phyloP scores from a whole-genome alignment of 2,113 vertebrate species.

The Perca flavescens region DNA sequence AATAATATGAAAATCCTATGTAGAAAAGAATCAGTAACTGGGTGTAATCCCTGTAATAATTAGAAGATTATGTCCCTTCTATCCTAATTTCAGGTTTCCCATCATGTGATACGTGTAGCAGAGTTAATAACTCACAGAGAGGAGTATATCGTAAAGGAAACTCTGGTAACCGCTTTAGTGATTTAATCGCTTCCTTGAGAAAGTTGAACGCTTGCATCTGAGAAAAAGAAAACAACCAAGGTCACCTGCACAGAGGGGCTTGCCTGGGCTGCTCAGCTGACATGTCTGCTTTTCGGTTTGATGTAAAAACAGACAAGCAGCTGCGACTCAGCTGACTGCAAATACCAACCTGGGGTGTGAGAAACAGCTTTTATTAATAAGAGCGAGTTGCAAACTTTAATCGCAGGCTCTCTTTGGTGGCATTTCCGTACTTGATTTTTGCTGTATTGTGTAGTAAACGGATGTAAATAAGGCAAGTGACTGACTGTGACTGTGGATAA shows the following conservation, averaged over 20 bases:
- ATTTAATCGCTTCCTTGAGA: slow-evolving; percentile 13
- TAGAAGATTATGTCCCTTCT: neutral
- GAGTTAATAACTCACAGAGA: neutral
- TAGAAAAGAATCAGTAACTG: neutral
- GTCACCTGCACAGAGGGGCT: neutral
- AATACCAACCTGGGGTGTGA: slow-evolving; percentile 69
- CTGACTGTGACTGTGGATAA: neutral
- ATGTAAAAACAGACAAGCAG: slow-evolving; percentile 57
- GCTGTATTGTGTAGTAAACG: neutral
- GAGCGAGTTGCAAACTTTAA: neutral
- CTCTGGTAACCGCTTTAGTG: neutral
- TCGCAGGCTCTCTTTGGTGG: neutral
- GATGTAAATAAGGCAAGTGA: neutral
- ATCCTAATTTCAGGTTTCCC: neutral
- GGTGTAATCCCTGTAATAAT: neutral
- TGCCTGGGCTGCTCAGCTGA: neutral
- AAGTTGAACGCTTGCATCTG: neutral
- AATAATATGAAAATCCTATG: neutral
- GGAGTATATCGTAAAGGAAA: neutral
- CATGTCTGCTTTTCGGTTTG: slow-evolving; percentile 1
- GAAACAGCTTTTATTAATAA: slow-evolving; percentile 21
- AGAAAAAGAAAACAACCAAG: neutral
- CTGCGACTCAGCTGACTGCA: slow-evolving; percentile 73
- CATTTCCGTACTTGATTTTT: neutral
- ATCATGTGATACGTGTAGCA: slow-evolving; percentile 28